Evolutionary conservation across 2,113 vertebrate species (phyloP).

Genomic region (Pseudois nayaur): DNA sequence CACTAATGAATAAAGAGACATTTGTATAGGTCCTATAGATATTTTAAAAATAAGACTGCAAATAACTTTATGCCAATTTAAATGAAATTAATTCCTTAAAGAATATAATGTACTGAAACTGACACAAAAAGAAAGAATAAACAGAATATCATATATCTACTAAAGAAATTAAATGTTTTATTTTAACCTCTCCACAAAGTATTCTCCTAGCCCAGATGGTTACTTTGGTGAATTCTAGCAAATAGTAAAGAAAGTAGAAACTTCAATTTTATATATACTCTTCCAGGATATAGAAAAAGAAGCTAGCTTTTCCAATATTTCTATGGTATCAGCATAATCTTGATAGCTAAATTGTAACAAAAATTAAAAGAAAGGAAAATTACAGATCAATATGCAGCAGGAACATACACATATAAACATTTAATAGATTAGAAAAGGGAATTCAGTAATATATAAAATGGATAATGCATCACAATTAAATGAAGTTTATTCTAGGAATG

Average conservation of each 20-base stretch:
- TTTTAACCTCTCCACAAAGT: not conserved
- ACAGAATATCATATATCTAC: not conserved
- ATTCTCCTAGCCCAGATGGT: not conserved
- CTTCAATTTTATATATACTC: not conserved
- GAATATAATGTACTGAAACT: not conserved
- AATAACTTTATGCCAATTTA: not conserved
- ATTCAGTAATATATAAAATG: not conserved
- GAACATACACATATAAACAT: not conserved
- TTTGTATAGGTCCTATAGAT: not conserved
- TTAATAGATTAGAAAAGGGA: not conserved
- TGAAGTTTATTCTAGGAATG: not conserved
- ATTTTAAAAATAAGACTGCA: not conserved
- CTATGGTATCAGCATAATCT: not conserved
- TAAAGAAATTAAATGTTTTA: not conserved
- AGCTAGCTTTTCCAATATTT: not conserved
- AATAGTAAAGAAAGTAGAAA: not conserved
- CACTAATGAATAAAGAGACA: not conserved
- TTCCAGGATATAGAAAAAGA: not conserved
- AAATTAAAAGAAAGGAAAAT: not conserved
- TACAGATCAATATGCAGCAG: not conserved
- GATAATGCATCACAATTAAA: not conserved
- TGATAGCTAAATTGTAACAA: not conserved
- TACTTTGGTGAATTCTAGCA: not conserved
- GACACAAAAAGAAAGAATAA: not conserved
- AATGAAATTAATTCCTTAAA: not conserved